Base-by-base conservation (phyloP, 2,797 vertebrate species). In the Numenius phaeopus region DNA sequence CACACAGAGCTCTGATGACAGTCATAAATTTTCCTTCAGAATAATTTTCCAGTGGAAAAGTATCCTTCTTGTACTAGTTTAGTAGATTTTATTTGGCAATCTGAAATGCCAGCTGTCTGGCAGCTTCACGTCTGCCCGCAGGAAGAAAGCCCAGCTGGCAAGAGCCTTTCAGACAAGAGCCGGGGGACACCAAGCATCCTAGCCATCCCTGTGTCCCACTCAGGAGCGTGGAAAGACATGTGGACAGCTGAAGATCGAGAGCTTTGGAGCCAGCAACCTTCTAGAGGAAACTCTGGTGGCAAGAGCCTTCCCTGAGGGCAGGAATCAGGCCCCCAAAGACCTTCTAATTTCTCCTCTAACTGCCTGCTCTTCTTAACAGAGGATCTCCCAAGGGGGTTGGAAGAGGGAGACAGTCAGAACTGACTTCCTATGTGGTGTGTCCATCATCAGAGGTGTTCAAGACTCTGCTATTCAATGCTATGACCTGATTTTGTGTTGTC, bases 171-270 rank as follows among this genome's bases (percentile, higher is more conserved):
- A 88, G 47, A 23, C 18, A n/a, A 70, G 40, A 80, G 5, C 24
- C 1, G 5, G 10, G 19, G 40, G 18, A 2, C 32, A 66, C 52
- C 0, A 0, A 81, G 64, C 80, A 50, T 26, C 58, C 27, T 30
- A 52, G 24, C 19, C 26, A 47, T 26, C 27, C 3, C 0, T 16
- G 5, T 49, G 24, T 46, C 42, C 34, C 32, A 16, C 44, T 57
- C 8, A 2, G 85, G 37, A 88, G 34, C 14, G 34, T 42, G 34
- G 23, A 83, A 87, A 23, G 20, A 27, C 54, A n/a, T 11, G 5
- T 14, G 24, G 55, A 65, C 32, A 62, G 4, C 34, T 71, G 57
- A 47, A 71, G 66, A 27, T 17, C 1, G 2, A 76, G 58, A 18
- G 40, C 18, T 71, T 64, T 79, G 62, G 37, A 77, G 64, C 37